Evolutionary conservation across 1,140 invertebrate genomes (phyloP).

Genomic region (Cataglyphis hispanica): DNA sequence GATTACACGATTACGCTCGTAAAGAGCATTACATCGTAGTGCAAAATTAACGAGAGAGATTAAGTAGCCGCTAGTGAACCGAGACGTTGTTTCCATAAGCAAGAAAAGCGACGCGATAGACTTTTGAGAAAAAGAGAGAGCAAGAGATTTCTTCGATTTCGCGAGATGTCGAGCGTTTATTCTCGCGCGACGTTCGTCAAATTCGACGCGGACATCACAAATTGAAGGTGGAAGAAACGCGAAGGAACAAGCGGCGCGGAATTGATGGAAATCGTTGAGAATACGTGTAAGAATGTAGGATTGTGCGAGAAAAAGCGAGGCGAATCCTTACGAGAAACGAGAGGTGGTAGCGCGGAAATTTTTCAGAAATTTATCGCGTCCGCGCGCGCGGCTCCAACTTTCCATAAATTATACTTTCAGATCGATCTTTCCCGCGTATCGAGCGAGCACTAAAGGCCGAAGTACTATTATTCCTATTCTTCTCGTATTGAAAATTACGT

Average conservation of each 20-base stretch:
- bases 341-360: conserved; percentile 21
- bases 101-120: background rate
- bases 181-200: conserved; percentile 38
- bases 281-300: conserved; percentile 16
- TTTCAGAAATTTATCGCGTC: conserved; percentile 37
- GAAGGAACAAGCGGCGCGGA: conserved; percentile 2
- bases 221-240: conserved; percentile 41
- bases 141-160: conserved; percentile 7
- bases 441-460: conserved; percentile 9
- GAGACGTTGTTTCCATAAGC: conserved; percentile 56
- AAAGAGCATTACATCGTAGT: conserved; percentile 50
- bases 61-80: conserved; percentile 55
- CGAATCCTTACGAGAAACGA: background rate
- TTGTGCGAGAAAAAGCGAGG: conserved; percentile 5
- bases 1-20: conserved; percentile 40
- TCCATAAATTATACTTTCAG: conserved; percentile 62
- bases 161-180: conserved; percentile 29
- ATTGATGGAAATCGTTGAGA: conserved; percentile 24
- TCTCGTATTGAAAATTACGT: conserved; percentile 27
- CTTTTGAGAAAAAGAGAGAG: background rate
- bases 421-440: conserved; percentile 50
- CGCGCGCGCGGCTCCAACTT: conserved; percentile 8
- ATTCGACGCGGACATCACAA: conserved; percentile 39
- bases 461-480: conserved; percentile 48
- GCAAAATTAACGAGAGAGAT: conserved; percentile 60